Base-by-base conservation (phyloP, 2,888 invertebrate species). In the Oxyteleia sp. region DNA sequence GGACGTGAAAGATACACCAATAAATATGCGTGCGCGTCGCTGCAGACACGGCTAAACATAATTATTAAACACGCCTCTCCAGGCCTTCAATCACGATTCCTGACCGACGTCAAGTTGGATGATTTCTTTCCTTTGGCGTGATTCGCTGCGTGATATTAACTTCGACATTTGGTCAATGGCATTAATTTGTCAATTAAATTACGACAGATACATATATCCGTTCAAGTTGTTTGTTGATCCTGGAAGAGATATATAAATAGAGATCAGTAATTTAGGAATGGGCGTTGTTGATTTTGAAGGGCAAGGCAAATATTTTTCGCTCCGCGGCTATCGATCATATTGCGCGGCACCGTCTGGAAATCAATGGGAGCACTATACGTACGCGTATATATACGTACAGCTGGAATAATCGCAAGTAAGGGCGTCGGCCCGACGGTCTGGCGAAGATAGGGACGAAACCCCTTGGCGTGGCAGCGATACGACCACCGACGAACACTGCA, bases 361-460 rank as follows among this genome's bases (percentile, higher is more conserved):
- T 79, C 78, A 71, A 79, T 79, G 78, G 26, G 32, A 63, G 61
- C 61, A 63, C 69, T 69, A 63, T 78, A 55, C 43, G 53, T 8
- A 35, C 35, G 10, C 26, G 16, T n/a, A 32, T 41, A 47, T 57
- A 49, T 49, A 71, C 59, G 38, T 63, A 47, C 53, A 68, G 61
- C 49, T 64, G 79, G 64, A 79, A 71, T 71, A 71, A 71, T 79
- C 71, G 23, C 71, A 71, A 79, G 64, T 71, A 71, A 71, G 79
- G 79, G 79, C 79, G 79, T 79, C 71, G 79, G 71, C 80, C 64
- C 64, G 71, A 64, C 79, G 49, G 71, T 79, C 71, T 79, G 64
- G 63, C 63, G 38, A 55, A 79, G 79, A 79, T 71, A 79, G 79
- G 79, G 79, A 79, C 79, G 64, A 71, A 71, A 79, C 61, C 79